Base-by-base conservation (phyloP, 2,888 invertebrate species). In the Parnassius apollo region DNA sequence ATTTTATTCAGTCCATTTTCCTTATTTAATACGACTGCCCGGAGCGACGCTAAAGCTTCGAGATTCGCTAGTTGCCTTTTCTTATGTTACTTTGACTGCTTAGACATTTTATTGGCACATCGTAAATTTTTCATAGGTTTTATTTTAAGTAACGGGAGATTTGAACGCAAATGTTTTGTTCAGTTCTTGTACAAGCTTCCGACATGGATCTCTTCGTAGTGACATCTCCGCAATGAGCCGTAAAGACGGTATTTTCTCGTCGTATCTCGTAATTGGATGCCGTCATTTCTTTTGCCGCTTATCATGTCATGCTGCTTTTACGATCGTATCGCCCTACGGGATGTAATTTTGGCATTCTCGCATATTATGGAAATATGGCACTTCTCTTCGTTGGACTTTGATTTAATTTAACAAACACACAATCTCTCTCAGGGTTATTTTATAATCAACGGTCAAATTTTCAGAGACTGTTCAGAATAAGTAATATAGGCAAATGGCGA, bases 41-140 rank as follows among this genome's bases (percentile, higher is more conserved):
- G 1, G 2, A 4, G 51, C 25, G 51, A 51, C 25, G 8, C 45
- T 64, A 62, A 65, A 64, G 52, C 49, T n/a, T 52, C 42, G 22
- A 59, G 44, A 57, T 60, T 48, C 25, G 44, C 46, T 63, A 54
- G 58, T 65, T 67, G 58, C 65, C 67, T 62, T 65, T 42, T 65
- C 48, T 59, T 50, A 54, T 60, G n/a, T 46, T 48, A 42, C 54
- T 61, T 53, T 57, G 4, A 4, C n/a, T 50, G 56, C 57, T 44
- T 46, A 35, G 46, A 48, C 59, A n/a, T 50, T 64, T 64, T 66
- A 62, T 61, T 51, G 58, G 54, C 59, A 12, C 46, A 42, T 61
- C 59, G 55, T 66, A 64, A 66, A 66, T 50, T 61, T 53, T 51
- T 46, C 46, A 57, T 46, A 46, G 50, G 7, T 50, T 18, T 50